Percentiles rank a stretch among this genome's conserved stretches.
These are phyloP conservation scores for Caenorhabditis elegans DNA, from an alignment of 1,140 invertebrate genomes.

Conservation along the genomic window WBcel235 BX284603.4:1135001-1135500, in stretches of 20 bases:
- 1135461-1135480: constrained; percentile 62
- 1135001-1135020: too few relatives aligned
- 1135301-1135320: too few relatives aligned
- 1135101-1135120: too few relatives aligned
- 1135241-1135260: constrained; percentile 59
- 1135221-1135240: constrained; percentile 65
- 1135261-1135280: constrained; percentile 64
- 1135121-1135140: not conserved
- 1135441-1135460: constrained; percentile 62
- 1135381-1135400: constrained; percentile 31
- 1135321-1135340: too few relatives aligned
- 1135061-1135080: too few relatives aligned
- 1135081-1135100: not conserved
- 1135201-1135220: constrained; percentile 58
- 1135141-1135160: not conserved
- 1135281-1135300: constrained; percentile 43
- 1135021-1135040: too few relatives aligned
- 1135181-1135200: too few relatives aligned
- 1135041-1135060: too few relatives aligned
- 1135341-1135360: too few relatives aligned
- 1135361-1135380: too few relatives aligned
- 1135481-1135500: constrained; percentile 62
- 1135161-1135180: too few relatives aligned
- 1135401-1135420: constrained; percentile 57
- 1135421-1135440: constrained; percentile 62